Percentiles rank a stretch among this genome's conserved stretches.
phyloP scores from a whole-genome alignment of 2,888 invertebrate genomes.

The Hypselothyrea guttata region DNA sequence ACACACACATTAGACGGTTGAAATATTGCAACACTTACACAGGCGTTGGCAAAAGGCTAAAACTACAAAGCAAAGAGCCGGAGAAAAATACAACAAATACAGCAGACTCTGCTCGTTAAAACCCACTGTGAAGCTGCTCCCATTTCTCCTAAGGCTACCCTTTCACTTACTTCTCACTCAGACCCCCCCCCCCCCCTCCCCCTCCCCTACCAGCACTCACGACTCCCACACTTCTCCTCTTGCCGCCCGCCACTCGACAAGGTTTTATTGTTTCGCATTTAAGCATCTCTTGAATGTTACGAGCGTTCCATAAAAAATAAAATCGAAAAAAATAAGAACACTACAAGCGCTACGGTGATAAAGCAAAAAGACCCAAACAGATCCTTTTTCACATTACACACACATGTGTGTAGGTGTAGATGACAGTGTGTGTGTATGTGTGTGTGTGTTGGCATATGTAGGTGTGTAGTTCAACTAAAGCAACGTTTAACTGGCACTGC shows the following conservation, averaged over 20 bases:
- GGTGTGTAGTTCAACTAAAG: slow-evolving; percentile 50
- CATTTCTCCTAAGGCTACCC: slow-evolving; percentile 4
- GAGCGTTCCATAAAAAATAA: slow-evolving; percentile 68
- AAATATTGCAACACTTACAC: slow-evolving; percentile 33
- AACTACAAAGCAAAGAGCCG: not conserved
- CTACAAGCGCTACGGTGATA: slow-evolving; percentile 30
- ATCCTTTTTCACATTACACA: slow-evolving; percentile 27
- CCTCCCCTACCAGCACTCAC: not conserved
- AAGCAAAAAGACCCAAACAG: slow-evolving; percentile 37
- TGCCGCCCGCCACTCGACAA: slow-evolving; percentile 17
- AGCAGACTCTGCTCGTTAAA: slow-evolving; percentile 39
- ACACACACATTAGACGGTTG: slow-evolving; percentile 18
- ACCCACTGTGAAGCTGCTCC: slow-evolving; percentile 27
- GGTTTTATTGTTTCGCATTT: slow-evolving; percentile 65
- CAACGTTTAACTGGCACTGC: slow-evolving; percentile 67
- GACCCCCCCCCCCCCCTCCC: not conserved
- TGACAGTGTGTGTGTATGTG: slow-evolving; percentile 7
- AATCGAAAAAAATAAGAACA: slow-evolving; percentile 8
- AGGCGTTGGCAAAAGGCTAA: slow-evolving; percentile 4
- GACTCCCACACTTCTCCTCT: not conserved
- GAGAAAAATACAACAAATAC: not conserved
- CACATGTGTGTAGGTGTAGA: slow-evolving; percentile 16
- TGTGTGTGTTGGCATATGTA: slow-evolving; percentile 5
- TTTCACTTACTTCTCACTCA: not conserved
- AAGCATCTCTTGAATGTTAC: slow-evolving; percentile 71